Evolutionary conservation across 64 coral and sea anemone genomes (phyloP), one percentile per base, ranked within the genome.

Genomic region (Montipora cactus): DNA sequence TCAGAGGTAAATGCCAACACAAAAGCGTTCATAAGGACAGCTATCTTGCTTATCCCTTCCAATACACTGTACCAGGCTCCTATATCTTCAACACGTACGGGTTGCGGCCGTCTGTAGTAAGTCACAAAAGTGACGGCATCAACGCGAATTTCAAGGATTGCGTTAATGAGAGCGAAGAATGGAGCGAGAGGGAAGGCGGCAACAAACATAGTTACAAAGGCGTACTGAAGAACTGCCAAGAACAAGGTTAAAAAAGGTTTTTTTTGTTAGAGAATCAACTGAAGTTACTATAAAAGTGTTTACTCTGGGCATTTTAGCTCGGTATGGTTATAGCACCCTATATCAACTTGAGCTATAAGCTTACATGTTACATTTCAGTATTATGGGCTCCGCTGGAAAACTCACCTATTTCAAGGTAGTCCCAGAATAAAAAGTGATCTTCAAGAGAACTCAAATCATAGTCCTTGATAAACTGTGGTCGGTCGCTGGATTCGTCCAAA

Each of bases 401-500:
- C 81, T 94, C 81, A 97, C 95, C 95, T 47, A 97, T 94, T 92
- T 97, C 95, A 19, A 97, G 77, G 95, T 97, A 97, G 78, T 97
- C 95, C 95, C 95, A 97, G 78, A 97, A 97, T 75, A 97, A 76
- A 49, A 77, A 94, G 58, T 97, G 95, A 46, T 97, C 92, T 11
- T 90, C 92, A 7, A 91, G 77, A 5, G 77, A 74, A 55, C 87
- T 90, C 1, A 97, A 88, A 44, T 97, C 91, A 52, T 94, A 87
- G 52, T 97, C 95, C 3, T 90, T 93, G n/a, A 91, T 85, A 74
- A 91, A 94, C 72, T 97, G 95, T 11, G 92, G 83, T 13, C 80
- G 70, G 64, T 81, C 25, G 49, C 70, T 94, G 25, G 74, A 79
- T 11, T 94, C 89, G 7, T 79, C 89, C 47, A 88, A 80, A 19